Percentiles rank a stretch among this genome's conserved stretches.
phyloP scores from a whole-genome alignment of 2,797 vertebrate genomes.

The Onychomys arenicola region DNA sequence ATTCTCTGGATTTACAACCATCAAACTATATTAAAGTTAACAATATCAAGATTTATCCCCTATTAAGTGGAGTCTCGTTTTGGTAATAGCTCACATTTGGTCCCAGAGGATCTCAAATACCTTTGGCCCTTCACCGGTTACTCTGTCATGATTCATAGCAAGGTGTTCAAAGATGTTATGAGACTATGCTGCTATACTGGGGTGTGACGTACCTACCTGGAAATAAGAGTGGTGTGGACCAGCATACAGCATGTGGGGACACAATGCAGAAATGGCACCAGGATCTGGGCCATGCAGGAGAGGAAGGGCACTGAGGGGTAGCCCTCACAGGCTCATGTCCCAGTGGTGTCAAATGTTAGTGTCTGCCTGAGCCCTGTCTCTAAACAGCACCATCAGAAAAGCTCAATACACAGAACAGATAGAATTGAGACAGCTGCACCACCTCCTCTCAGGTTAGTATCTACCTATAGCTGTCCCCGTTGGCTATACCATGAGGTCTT shows the following conservation, averaged over 20 bases:
- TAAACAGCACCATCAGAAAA: not conserved
- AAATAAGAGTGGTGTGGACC: slow-evolving; percentile 59
- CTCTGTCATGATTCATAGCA: slow-evolving; percentile 40
- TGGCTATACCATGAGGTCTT: not conserved
- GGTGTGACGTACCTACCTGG: slow-evolving; percentile 72
- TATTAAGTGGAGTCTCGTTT: slow-evolving; percentile 85
- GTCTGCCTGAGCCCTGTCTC: not conserved
- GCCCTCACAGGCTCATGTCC: not conserved
- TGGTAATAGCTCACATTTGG: slow-evolving; percentile 85
- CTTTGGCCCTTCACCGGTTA: slow-evolving; percentile 39
- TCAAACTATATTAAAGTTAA: slow-evolving; percentile 85
- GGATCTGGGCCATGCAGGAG: not conserved
- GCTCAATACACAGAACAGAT: not conserved
- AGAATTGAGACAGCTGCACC: not conserved
- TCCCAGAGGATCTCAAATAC: slow-evolving; percentile 82
- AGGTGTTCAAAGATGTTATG: slow-evolving; percentile 50
- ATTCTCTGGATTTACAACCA: slow-evolving; percentile 87
- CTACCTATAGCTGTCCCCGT: accelerated
- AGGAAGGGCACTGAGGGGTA: not conserved
- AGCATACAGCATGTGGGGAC: not conserved
- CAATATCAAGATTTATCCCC: slow-evolving; percentile 87
- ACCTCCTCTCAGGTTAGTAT: accelerated
- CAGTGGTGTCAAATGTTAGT: not conserved
- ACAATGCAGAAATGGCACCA: not conserved
- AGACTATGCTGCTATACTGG: not conserved